Percentiles rank a stretch among this genome's conserved stretches.
phyloP scores from a whole-genome alignment of 1,140 invertebrate species.

The Zaprionus ornatus region DNA sequence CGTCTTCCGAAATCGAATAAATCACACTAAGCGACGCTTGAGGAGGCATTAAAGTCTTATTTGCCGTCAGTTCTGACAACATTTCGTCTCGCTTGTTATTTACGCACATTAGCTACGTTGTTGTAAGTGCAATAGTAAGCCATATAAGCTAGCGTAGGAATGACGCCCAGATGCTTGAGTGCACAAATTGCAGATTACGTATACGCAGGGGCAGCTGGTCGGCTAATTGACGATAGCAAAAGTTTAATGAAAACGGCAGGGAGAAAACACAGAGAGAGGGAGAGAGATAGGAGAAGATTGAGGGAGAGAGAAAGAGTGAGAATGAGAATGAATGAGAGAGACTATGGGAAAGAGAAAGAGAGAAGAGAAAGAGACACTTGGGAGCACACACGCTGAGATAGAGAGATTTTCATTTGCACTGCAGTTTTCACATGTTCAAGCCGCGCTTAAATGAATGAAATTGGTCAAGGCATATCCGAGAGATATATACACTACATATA shows the following conservation, averaged over 20 bases:
- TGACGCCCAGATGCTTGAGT: background rate
- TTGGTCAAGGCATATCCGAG: background rate
- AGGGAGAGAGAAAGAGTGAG: background rate
- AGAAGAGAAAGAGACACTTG: background rate
- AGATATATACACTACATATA: background rate
- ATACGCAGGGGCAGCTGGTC: conserved; percentile 53
- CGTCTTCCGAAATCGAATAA: conserved; percentile 16
- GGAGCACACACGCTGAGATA: background rate
- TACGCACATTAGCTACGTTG: background rate
- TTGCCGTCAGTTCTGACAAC: background rate
- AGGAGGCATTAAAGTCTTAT: background rate
- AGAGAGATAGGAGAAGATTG: background rate
- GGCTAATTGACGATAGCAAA: conserved; percentile 58
- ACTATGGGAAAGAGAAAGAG: background rate
- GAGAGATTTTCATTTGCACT: background rate
- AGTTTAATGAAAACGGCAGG: conserved; percentile 2
- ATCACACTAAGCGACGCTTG: background rate
- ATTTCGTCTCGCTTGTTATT: background rate
- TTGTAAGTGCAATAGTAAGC: background rate
- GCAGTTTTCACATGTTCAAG: conserved; percentile 6
- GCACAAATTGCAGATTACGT: conserved; percentile 49
- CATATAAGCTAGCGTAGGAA: background rate
- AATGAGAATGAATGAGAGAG: background rate
- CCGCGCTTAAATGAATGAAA: conserved; percentile 15
- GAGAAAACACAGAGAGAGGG: background rate